Evolutionary conservation across 2,888 invertebrate species (phyloP).

Genomic region (Amphipyra tragopoginis): DNA sequence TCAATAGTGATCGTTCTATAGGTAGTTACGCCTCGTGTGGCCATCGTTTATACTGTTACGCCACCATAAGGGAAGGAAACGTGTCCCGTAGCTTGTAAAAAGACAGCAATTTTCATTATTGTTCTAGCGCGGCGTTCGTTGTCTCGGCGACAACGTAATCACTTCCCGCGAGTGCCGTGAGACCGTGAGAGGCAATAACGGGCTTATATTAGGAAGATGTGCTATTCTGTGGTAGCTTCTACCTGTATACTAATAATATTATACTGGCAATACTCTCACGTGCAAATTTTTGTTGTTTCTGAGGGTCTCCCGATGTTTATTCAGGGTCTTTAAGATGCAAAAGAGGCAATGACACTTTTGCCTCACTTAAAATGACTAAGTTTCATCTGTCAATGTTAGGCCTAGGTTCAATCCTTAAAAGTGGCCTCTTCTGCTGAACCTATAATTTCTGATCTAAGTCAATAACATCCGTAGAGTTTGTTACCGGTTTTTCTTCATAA

Average conservation of each 20-base stretch:
- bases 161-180: constrained; percentile 47
- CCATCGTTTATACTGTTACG: constrained; percentile 7
- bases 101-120: constrained; percentile 41
- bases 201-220: constrained; percentile 31
- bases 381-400: no score
- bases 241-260: constrained; percentile 29
- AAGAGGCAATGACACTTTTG: no score
- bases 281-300: background rate
- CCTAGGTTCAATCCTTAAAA: no score
- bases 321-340: no score
- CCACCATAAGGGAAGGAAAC: constrained; percentile 9
- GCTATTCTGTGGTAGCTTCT: constrained; percentile 21
- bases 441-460: no score
- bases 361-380: no score
- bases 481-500: background rate
- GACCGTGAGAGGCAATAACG: constrained; percentile 24
- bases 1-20: background rate
- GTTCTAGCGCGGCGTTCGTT: constrained; percentile 24
- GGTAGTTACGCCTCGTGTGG: background rate
- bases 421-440: no score
- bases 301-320: no score
- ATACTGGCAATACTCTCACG: constrained; percentile 9
- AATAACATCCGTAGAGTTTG: background rate
- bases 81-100: constrained; percentile 14
- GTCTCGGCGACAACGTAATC: constrained; percentile 37